Base-by-base conservation (phyloP, 2,888 invertebrate genomes). In the Chrysolina americana region DNA sequence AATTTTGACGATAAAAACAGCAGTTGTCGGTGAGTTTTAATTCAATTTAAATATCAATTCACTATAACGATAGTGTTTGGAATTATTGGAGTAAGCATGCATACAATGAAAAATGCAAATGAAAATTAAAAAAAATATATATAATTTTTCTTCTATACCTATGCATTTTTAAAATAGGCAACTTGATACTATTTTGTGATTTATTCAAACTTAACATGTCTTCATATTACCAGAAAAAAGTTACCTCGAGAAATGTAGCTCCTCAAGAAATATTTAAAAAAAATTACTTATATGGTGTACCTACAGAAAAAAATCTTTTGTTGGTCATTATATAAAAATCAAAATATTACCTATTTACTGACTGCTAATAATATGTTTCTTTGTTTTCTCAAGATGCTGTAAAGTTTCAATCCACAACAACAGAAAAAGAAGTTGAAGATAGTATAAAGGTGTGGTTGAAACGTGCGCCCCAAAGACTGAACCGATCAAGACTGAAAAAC, bases 321-420 rank as follows among this genome's bases (percentile, higher is more conserved):
- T 28, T 28, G 28, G 28, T 28, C 28, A 28, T 28, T 28, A 28
- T 28, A 28, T 28, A 5, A 28, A 28, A 28, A 28, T 28, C 2
- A 28, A 28, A 28, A 28, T 36, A 36, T 36, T 36, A 36, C 44
- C 15, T 2, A 44, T 15, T 44, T n/a, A n/a, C n/a, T n/a, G n/a
- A 44, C 15, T 44, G 44, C 44, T 15, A 13, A 15, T 44, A 44
- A 15, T 44, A 44, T 44, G 15, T 15, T 44, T 44, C 11, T 15
- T 17, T 65, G 41, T 65, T 19, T 65, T 15, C 23, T 65, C 47
- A 19, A 65, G 65, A 65, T 65, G 65, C 65, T 21, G 65, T 47
- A 19, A 65, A 63, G n/a, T 15, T 13, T 36, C 10, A 41, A 11
- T 17, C 63, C 19, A 9, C 36, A 10, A 17, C 41, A 10, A 41